These are phyloP conservation scores for Myiopsitta monachus DNA, from an alignment of 2,113 vertebrate species.

Conservation along the genomic window DNA sequence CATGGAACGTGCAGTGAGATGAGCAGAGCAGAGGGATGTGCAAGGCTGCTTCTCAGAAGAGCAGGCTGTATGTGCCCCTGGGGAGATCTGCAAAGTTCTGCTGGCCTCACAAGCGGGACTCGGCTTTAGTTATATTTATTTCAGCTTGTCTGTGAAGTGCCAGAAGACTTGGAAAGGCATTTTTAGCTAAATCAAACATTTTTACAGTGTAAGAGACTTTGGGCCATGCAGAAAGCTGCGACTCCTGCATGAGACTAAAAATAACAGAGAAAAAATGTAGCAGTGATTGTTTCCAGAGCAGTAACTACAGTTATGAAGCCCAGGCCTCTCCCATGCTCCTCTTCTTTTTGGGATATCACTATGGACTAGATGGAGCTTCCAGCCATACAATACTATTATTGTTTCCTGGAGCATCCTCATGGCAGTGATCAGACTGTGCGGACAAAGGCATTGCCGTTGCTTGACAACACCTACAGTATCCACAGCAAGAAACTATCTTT, in stretches of 20 bases:
- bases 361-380: background rate
- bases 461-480: background rate
- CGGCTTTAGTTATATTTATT: background rate
- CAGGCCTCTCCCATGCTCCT: background rate
- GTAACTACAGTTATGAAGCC: rapidly evolving
- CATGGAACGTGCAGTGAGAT: background rate
- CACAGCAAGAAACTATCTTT: background rate
- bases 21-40: background rate
- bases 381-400: background rate
- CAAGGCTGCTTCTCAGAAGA: background rate
- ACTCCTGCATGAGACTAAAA: background rate
- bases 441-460: background rate
- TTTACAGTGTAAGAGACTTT: background rate
- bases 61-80: background rate
- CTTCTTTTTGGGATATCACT: background rate
- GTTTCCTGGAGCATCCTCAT: background rate
- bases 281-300: background rate
- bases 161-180: background rate
- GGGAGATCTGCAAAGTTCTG: background rate
- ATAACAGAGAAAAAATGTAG: background rate
- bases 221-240: background rate
- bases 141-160: background rate
- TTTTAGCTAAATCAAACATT: background rate
- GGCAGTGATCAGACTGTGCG: background rate
- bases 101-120: background rate